Conservation (phyloP, 2,888 invertebrate genomes). For the Neoascia interrupta region DNA sequence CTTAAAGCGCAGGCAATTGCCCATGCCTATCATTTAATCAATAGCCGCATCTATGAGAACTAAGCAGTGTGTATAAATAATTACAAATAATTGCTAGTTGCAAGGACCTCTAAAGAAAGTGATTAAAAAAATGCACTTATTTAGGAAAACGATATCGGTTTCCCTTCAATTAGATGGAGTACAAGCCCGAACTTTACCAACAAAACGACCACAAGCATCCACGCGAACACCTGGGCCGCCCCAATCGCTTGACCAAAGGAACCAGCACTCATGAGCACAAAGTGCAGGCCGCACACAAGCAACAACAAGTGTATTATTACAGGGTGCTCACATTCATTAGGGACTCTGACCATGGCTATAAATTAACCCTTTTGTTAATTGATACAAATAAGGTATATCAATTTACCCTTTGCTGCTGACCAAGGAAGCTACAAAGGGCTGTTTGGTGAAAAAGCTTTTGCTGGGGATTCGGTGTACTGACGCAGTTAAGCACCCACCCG, state of each 20-base stretch:
- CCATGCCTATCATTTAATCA: constrained; percentile 1
- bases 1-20: constrained; percentile 7
- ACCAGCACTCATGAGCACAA: constrained; percentile 24
- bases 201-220: constrained; percentile 43
- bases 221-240: constrained; percentile 52
- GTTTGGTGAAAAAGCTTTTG: too few relatives aligned
- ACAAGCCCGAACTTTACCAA: constrained; percentile 9
- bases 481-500: constrained; percentile 43
- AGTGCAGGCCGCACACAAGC: not conserved
- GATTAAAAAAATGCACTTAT: constrained; percentile 40
- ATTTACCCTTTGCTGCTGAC: constrained; percentile 69
- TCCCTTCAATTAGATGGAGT: constrained; percentile 5
- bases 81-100: constrained; percentile 14
- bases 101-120: constrained; percentile 18
- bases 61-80: not conserved
- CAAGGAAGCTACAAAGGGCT: too few relatives aligned
- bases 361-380: constrained; percentile 80
- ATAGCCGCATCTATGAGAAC: constrained; percentile 1
- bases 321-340: constrained; percentile 65
- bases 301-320: constrained; percentile 58
- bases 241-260: constrained; percentile 56
- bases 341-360: constrained; percentile 74
- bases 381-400: constrained; percentile 77
- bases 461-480: constrained; percentile 43
- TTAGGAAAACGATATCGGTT: constrained; percentile 28